Percentiles rank a stretch among this genome's conserved stretches.
phyloP scores from a whole-genome alignment of 2,888 invertebrate species.

The Xanthorhoe spadicearia region DNA sequence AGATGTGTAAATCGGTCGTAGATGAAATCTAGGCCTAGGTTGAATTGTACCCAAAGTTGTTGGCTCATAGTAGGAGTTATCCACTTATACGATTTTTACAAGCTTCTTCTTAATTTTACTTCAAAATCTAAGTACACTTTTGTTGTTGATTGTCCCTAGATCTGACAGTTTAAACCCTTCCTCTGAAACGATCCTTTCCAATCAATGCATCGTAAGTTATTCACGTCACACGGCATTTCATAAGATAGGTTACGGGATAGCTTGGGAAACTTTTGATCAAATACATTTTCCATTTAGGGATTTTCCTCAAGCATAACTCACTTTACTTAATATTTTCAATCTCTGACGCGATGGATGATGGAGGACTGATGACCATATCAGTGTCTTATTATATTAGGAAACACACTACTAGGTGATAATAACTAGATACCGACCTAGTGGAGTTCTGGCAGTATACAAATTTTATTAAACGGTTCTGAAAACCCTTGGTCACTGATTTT shows the following conservation, averaged over 20 bases:
- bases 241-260: constrained; percentile 3
- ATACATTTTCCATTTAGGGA: background rate
- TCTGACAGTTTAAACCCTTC: background rate
- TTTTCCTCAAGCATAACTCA: background rate
- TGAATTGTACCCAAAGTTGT: too few species aligned
- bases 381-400: too few species aligned
- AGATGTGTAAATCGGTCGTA: too few species aligned
- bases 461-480: too few species aligned
- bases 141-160: background rate
- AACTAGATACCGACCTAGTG: too few species aligned
- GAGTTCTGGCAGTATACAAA: too few species aligned
- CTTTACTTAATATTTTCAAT: background rate
- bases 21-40: too few species aligned
- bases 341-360: background rate
- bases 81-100: too few species aligned
- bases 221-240: constrained; percentile 17
- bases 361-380: background rate
- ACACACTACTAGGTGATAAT: background rate
- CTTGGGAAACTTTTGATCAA: background rate
- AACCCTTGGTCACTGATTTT: too few species aligned
- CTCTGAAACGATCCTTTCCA: constrained; percentile 11
- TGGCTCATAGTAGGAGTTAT: too few species aligned
- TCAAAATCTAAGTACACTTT: background rate
- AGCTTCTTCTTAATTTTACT: background rate
- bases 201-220: constrained; percentile 33